Conservation (phyloP, 2,888 invertebrate species). For the Bhutanitis thaidina region DNA sequence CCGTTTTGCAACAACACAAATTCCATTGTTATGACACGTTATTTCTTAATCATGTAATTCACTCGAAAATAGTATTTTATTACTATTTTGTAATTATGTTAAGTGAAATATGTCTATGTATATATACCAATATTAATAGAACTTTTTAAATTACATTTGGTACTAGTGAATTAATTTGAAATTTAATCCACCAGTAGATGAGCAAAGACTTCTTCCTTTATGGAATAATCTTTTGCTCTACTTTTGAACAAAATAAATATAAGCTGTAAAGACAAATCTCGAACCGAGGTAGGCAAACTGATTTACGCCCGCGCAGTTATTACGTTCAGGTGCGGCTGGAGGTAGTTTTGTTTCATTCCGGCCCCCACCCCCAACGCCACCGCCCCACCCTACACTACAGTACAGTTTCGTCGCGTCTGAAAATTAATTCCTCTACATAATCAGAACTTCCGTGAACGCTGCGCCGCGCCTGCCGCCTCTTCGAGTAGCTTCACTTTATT, state of each 20-base stretch:
- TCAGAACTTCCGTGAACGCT: conserved; percentile 70
- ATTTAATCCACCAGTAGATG: not conserved
- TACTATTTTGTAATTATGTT: too few species aligned
- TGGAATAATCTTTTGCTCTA: conserved; percentile 8
- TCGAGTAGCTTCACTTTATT: conserved; percentile 56
- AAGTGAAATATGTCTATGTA: too few species aligned
- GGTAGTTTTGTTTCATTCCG: conserved; percentile 62
- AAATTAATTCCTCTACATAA: conserved; percentile 80
- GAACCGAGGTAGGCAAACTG: conserved; percentile 42
- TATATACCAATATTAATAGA: too few species aligned
- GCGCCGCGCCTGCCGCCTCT: conserved; percentile 30
- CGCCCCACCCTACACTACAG: conserved; percentile 42
- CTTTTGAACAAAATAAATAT: conserved; percentile 28
- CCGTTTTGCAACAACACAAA: too few species aligned
- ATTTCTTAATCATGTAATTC: too few species aligned
- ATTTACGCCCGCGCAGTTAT: conserved; percentile 57
- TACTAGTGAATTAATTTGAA: too few species aligned
- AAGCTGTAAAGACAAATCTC: conserved; percentile 28
- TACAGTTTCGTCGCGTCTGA: conserved; percentile 74
- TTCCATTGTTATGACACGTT: too few species aligned
- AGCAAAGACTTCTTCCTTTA: conserved; percentile 7
- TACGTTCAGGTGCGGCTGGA: conserved; percentile 67
- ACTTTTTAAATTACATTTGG: too few species aligned
- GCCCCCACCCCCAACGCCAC: conserved; percentile 29
- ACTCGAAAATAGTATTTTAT: too few species aligned